Evolutionary conservation across 2,797 vertebrate species (phyloP), one percentile per base, ranked within the genome.

Genomic region (Sebastes taczanowskii): DNA sequence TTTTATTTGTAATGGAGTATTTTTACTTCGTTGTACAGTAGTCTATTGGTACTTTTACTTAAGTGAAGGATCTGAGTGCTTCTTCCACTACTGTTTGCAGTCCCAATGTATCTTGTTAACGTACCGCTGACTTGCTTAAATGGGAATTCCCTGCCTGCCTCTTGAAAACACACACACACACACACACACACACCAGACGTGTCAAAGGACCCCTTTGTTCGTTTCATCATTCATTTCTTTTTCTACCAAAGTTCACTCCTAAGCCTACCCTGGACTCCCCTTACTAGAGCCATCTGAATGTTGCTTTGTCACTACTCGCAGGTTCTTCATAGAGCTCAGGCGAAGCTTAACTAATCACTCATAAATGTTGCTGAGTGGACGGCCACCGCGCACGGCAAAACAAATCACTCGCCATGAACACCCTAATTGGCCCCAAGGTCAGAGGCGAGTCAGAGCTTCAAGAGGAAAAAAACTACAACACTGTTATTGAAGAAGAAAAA

Each of bases 301-400:
- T 92, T 76, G 90, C 91, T 93, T 94, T 93, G 94, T 93, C 74
- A 83, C 88, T 90, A 84, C 90, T 92, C 30, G 56, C 87, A 89
- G 89, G 84, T 89, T 89, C 84, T 81, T 93, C 90, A 93, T 88
- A 91, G 86, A 92, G 84, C 90, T 93, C 90, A 93, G 93, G 64
- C 84, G 77, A 93, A 91, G 93, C 92, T 90, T 91, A 93, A 92
- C 92, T 94, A 94, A 94, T 95, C 94, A 90, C 90, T 94, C 91
- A 94, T 92, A 92, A 94, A 94, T 91, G 86, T 92, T 89, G 92
- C 90, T 92, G 93, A 95, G 92, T 85, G 89, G 91, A 92, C 75
- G 76, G 81, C 83, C 83, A 78, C 86, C 76, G 74, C 86, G 85
- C 84, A 89, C 35, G 6, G 86, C 85, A 90, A 92, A 90, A 95